These are phyloP conservation scores for Agrotis puta DNA, from an alignment of 2,888 invertebrate genomes.

Conservation along the genomic window DNA sequence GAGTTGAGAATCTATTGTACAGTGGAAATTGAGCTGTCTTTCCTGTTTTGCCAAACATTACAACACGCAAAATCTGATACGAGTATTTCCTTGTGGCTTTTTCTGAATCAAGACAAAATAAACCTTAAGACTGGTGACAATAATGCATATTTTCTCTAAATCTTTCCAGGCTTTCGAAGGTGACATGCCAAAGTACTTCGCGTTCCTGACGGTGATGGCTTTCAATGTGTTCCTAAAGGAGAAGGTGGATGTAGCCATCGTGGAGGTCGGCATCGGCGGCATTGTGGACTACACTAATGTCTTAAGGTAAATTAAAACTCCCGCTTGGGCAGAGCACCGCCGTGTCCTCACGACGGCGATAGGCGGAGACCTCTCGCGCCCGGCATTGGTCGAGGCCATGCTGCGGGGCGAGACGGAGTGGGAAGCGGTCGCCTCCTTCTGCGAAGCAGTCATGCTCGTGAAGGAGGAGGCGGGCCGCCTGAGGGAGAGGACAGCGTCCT, in stretches of 20 bases:
- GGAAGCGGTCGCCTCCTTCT: no score
- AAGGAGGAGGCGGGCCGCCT: no score
- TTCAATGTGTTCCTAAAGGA: constrained; percentile 96
- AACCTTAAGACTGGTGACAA: background rate
- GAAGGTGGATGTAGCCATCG: constrained; percentile 97
- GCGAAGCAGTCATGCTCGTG: no score
- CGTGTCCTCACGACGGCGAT: no score
- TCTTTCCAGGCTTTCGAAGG: constrained; percentile 86
- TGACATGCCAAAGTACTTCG: constrained; percentile 98
- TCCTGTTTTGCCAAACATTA: background rate
- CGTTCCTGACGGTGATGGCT: constrained; percentile 97
- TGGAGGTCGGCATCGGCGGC: constrained; percentile 99
- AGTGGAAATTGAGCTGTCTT: no score
- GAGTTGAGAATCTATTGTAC: no score
- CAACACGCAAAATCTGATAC: background rate
- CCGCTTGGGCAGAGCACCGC: no score
- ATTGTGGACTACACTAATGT: constrained; percentile 98
- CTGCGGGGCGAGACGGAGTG: no score
- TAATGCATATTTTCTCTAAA: background rate
- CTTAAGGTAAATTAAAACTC: constrained; percentile 92
- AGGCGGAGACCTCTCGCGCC: no score
- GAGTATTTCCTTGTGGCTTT: background rate
- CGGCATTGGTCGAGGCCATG: no score
- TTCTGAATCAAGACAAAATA: background rate
- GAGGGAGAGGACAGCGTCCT: no score